A percentile compares a stretch with the other conserved stretches of the same genome.
Conservation (phyloP, 2,797 vertebrate species). For the Hypotaenidia okinawae region DNA sequence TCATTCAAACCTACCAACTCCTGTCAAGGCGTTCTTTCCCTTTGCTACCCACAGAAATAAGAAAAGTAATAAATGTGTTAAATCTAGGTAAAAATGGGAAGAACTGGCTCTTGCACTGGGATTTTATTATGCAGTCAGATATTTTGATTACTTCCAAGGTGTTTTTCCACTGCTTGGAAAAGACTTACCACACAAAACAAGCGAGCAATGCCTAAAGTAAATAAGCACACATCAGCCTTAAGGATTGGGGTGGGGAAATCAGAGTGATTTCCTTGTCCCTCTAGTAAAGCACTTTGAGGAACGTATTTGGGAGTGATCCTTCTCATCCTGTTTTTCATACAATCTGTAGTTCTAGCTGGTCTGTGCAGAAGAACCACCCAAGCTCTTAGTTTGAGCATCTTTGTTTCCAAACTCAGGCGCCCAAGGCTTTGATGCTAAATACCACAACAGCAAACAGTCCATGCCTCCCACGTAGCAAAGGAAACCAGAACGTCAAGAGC, state of each 20-base stretch:
- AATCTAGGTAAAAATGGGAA: background rate
- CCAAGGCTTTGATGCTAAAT: background rate
- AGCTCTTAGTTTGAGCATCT: background rate
- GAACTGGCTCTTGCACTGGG: background rate
- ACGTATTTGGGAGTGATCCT: background rate
- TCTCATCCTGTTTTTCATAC: background rate
- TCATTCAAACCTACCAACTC: background rate
- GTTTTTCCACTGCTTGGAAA: background rate
- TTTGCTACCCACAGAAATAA: background rate
- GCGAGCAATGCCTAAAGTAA: background rate
- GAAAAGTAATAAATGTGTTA: background rate
- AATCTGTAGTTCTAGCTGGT: background rate
- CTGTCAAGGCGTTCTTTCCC: background rate
- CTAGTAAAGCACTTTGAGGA: background rate
- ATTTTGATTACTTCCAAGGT: background rate
- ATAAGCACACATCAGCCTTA: background rate
- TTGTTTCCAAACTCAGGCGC: background rate
- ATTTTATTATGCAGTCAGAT: background rate
- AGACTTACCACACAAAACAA: fast-evolving
- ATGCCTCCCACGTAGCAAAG: fast-evolving
- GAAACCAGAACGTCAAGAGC: background rate
- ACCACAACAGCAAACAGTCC: fast-evolving
- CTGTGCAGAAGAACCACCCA: background rate
- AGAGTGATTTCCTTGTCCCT: background rate
- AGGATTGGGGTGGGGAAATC: background rate